phyloP scores from a whole-genome alignment of 2,888 invertebrate species.

The Drosophila cracens region DNA sequence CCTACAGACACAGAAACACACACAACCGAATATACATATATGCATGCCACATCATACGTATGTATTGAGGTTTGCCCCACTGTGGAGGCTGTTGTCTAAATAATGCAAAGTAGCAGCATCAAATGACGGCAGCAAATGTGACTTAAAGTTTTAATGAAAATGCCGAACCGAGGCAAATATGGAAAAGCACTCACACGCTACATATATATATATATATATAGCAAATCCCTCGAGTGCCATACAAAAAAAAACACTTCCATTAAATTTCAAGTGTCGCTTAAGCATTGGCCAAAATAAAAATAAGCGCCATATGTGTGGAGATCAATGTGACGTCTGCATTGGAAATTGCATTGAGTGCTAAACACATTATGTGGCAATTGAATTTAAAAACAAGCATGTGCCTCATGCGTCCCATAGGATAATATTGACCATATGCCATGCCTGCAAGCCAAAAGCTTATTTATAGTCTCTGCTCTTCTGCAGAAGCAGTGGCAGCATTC shows the following conservation, averaged over 20 bases:
- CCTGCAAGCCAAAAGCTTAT: slow-evolving; percentile 10
- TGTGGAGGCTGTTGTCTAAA: slow-evolving; percentile 65
- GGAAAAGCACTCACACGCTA: slow-evolving; percentile 13
- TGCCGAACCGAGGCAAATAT: slow-evolving; percentile 43
- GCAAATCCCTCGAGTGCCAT: slow-evolving; percentile 37
- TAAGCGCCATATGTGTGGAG: background rate
- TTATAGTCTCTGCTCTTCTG: slow-evolving; percentile 33
- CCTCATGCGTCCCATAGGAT: slow-evolving; percentile 25
- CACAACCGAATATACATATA: slow-evolving; percentile 3
- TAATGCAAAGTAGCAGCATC: slow-evolving; percentile 73
- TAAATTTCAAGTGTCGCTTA: slow-evolving; percentile 67
- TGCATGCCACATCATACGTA: slow-evolving; percentile 8
- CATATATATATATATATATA: background rate
- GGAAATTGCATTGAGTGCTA: slow-evolving; percentile 13
- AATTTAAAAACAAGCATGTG: slow-evolving; percentile 46
- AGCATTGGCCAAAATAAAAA: slow-evolving; percentile 38
- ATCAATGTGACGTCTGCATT: slow-evolving; percentile 33
- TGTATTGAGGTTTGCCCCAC: slow-evolving; percentile 29
- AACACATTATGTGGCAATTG: slow-evolving; percentile 49
- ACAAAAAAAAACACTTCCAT: slow-evolving; percentile 51
- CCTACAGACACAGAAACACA: slow-evolving; percentile 9
- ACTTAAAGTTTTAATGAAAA: slow-evolving; percentile 80
- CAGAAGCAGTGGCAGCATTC: background rate
- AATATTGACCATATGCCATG: slow-evolving; percentile 17
- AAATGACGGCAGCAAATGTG: slow-evolving; percentile 69